Evolutionary conservation across 2,113 vertebrate species (phyloP).

Genomic region (Zootoca vivipara): DNA sequence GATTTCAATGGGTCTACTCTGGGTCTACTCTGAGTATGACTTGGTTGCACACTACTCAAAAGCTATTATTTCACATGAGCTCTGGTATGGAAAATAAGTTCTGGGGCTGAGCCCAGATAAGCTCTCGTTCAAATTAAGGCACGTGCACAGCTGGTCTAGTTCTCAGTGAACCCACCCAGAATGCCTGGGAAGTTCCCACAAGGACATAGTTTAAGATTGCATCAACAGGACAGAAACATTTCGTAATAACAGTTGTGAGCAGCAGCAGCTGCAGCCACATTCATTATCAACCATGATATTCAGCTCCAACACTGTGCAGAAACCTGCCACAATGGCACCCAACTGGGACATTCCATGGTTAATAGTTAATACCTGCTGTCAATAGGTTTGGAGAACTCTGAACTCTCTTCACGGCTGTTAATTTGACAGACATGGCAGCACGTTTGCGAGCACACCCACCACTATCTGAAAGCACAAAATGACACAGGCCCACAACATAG

Average conservation of each 20-base stretch:
- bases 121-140: background rate
- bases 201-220: background rate
- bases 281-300: conserved; percentile 1
- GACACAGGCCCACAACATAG: conserved; percentile 76
- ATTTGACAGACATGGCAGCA: conserved; percentile 89
- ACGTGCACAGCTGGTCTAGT: background rate
- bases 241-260: conserved; percentile 33
- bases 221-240: conserved; percentile 40
- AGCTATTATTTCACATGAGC: background rate
- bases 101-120: background rate
- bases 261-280: background rate
- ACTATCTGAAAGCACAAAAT: conserved; percentile 94
- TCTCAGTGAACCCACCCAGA: background rate
- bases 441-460: conserved; percentile 92
- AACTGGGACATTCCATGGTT: conserved; percentile 42
- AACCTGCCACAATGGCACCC: conserved; percentile 45
- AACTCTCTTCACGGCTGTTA: conserved; percentile 98
- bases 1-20: no score
- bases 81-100: background rate
- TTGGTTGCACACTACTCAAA: background rate
- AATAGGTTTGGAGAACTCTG: conserved; percentile 96
- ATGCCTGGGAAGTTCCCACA: background rate
- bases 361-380: conserved; percentile 88
- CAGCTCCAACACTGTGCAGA: background rate
- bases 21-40: no score